A percentile compares a stretch with the other conserved stretches of the same genome.
phyloP scores from a whole-genome alignment of 2,888 invertebrate genomes.

The Ypsolopha sequella region DNA sequence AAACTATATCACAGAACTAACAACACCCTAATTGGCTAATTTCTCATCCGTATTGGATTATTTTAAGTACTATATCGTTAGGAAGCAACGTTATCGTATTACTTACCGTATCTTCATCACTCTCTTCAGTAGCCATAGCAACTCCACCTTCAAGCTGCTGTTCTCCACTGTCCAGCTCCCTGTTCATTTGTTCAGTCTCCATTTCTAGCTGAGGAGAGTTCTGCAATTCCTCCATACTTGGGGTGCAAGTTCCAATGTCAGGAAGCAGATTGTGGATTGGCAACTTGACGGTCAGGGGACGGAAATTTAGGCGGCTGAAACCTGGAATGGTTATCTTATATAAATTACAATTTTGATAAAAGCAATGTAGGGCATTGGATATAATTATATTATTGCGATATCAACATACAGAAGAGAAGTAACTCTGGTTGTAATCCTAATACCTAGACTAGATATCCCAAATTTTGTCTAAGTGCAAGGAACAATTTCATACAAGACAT shows the following conservation, averaged over 20 bases:
- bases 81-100: too few species aligned
- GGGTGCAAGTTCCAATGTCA: constrained; percentile 21
- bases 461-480: too few species aligned
- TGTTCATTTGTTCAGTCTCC: constrained; percentile 43
- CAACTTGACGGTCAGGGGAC: constrained; percentile 44
- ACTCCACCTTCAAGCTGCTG: constrained; percentile 42
- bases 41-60: too few species aligned
- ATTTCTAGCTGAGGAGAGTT: constrained; percentile 44
- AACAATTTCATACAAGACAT: not conserved
- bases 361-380: not conserved
- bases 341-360: not conserved
- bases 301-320: constrained; percentile 31
- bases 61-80: too few species aligned
- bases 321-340: not conserved
- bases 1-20: too few species aligned
- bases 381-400: not conserved
- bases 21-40: too few species aligned
- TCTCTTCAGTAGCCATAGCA: constrained; percentile 55
- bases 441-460: too few species aligned
- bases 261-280: constrained; percentile 32
- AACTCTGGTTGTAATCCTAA: too few species aligned
- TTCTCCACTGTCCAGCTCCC: constrained; percentile 43
- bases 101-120: constrained; percentile 59
- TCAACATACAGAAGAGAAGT: not conserved
- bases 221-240: constrained; percentile 44